These are phyloP conservation scores for Molothrus ater DNA, from an alignment of 2,797 vertebrate species.

Conservation along the genomic window DNA sequence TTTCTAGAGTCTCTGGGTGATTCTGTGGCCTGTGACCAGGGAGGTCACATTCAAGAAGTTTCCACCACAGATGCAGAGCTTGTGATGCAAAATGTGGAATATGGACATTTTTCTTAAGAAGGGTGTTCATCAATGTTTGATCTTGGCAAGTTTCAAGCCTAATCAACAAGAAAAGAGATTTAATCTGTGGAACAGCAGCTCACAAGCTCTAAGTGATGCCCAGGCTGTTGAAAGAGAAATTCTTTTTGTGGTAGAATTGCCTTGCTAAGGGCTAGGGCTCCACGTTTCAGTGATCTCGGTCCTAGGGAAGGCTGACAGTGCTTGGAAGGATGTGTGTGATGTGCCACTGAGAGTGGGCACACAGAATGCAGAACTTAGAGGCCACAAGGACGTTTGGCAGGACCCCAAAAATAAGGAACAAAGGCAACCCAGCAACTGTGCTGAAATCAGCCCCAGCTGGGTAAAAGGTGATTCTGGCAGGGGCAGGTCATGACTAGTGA, in stretches of 20 bases:
- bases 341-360: not conserved
- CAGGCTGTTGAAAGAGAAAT: not conserved
- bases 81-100: not conserved
- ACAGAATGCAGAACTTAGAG: not conserved
- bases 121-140: not conserved
- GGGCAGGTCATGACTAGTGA: not conserved
- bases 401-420: not conserved
- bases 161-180: not conserved
- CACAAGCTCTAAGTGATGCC: not conserved
- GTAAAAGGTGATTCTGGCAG: not conserved
- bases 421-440: not conserved
- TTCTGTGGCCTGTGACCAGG: not conserved
- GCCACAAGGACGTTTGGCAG: not conserved
- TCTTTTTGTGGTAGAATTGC: not conserved
- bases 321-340: not conserved
- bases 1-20: not conserved
- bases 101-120: not conserved
- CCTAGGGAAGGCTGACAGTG: fast-evolving
- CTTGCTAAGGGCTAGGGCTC: not conserved
- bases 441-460: not conserved
- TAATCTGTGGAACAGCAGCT: not conserved
- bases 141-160: not conserved
- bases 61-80: not conserved
- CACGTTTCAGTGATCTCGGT: not conserved
- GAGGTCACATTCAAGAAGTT: not conserved